Conservation (phyloP, 2,888 invertebrate species). For the Andrena minutula region DNA sequence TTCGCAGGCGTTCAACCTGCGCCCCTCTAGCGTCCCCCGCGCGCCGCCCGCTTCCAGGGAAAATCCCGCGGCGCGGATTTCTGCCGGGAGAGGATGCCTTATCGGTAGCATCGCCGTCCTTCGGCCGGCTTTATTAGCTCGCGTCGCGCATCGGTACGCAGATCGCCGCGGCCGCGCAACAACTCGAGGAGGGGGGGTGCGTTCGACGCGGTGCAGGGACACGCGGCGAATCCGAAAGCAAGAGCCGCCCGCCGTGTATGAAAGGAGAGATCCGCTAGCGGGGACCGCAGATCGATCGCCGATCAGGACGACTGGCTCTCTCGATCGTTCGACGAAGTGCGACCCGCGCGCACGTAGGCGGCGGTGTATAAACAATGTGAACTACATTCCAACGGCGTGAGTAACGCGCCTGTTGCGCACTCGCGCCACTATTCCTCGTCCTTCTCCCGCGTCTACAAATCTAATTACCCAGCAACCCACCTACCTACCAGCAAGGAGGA, state of each 20-base stretch:
- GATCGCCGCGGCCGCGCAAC: background rate
- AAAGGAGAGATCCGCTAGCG: constrained; percentile 41
- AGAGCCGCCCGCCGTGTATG: constrained; percentile 30
- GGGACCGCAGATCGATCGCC: constrained; percentile 19
- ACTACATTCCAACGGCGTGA: constrained; percentile 75
- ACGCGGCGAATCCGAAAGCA: constrained; percentile 9
- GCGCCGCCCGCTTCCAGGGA: constrained; percentile 48
- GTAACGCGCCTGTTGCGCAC: constrained; percentile 69
- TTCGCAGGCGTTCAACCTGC: constrained; percentile 67
- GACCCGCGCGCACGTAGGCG: constrained; percentile 65
- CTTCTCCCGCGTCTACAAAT: constrained; percentile 66
- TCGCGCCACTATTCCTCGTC: constrained; percentile 57
- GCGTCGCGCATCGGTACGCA: background rate
- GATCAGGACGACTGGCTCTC: constrained; percentile 50
- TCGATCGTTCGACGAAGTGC: constrained; percentile 58
- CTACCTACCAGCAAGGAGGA: constrained; percentile 44
- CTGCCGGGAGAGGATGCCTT: background rate
- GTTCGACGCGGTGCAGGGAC: background rate
- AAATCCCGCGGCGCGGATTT: constrained; percentile 50
- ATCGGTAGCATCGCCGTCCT: too few relatives aligned
- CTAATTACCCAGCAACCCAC: constrained; percentile 69
- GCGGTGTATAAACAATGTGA: constrained; percentile 73
- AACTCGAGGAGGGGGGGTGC: background rate
- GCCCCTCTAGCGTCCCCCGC: constrained; percentile 63
- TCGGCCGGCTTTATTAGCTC: background rate